Evolutionary conservation across 2,113 vertebrate species (phyloP).

Genomic region (Ceyx cyanopectus): DNA sequence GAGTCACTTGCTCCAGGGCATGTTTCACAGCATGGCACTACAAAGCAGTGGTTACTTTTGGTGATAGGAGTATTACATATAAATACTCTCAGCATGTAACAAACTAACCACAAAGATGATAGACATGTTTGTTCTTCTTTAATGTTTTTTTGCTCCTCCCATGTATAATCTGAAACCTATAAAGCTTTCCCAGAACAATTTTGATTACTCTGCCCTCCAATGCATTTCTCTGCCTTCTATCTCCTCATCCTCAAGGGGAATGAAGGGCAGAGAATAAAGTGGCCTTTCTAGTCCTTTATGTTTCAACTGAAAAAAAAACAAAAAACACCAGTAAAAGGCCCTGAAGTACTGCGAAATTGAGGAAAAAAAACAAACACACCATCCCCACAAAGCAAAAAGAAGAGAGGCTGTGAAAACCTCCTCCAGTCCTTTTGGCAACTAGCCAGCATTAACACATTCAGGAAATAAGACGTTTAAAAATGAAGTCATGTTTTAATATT

Average conservation of each 20-base stretch:
- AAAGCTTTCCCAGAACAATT: constrained; percentile 17
- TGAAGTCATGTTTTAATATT: neutral
- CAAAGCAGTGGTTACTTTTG: constrained; percentile 52
- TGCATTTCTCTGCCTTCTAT: neutral
- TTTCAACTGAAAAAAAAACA: neutral
- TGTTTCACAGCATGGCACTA: constrained; percentile 46
- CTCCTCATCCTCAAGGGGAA: constrained; percentile 4
- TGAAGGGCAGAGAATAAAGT: constrained; percentile 43
- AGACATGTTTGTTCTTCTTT: constrained; percentile 9
- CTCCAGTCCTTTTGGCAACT: neutral
- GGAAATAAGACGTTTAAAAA: neutral
- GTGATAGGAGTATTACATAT: constrained; percentile 35
- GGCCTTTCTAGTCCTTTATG: constrained; percentile 1
- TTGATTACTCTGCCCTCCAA: constrained; percentile 7
- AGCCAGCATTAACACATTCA: neutral
- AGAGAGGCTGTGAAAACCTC: neutral
- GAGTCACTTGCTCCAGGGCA: no score
- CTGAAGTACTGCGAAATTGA: constrained; percentile 26
- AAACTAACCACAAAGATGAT: constrained; percentile 17
- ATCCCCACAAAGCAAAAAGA: neutral
- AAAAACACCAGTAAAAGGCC: neutral
- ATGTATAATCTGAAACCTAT: constrained; percentile 33
- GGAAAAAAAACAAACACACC: no score
- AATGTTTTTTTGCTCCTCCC: neutral
- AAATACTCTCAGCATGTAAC: constrained; percentile 45